These are phyloP conservation scores for Datnioides undecimradiatus DNA, from an alignment of 2,113 vertebrate species.

Conservation along the genomic window DNA sequence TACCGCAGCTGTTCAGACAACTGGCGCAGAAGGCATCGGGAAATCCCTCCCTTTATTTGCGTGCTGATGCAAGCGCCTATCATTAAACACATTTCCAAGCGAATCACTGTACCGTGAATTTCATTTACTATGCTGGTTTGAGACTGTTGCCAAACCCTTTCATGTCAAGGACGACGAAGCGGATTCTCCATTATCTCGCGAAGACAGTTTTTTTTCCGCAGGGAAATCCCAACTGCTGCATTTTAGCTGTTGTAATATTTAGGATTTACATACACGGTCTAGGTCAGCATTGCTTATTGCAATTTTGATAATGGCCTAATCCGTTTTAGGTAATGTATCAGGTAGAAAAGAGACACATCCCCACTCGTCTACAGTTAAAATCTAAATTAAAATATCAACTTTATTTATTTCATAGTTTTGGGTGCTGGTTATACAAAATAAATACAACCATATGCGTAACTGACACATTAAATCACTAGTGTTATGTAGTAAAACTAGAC, in stretches of 20 bases:
- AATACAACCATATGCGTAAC: background rate
- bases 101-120: background rate
- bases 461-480: too few species aligned
- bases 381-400: too few species aligned
- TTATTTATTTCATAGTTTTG: background rate
- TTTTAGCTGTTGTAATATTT: background rate
- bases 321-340: background rate
- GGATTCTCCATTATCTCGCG: background rate
- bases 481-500: too few species aligned
- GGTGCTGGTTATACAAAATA: background rate
- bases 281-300: background rate
- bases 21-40: slow-evolving; percentile 35
- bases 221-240: background rate
- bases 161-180: background rate
- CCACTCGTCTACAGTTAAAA: too few species aligned
- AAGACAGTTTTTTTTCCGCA: background rate
- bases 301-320: background rate
- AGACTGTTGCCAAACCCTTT: background rate
- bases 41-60: slow-evolving; percentile 56
- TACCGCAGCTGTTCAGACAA: slow-evolving; percentile 11
- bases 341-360: background rate
- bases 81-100: slow-evolving; percentile 28
- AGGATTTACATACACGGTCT: background rate
- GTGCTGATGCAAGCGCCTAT: slow-evolving; percentile 52
- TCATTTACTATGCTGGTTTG: background rate